phyloP scores from a whole-genome alignment of 2,797 vertebrate species.

The Mareca penelope region DNA sequence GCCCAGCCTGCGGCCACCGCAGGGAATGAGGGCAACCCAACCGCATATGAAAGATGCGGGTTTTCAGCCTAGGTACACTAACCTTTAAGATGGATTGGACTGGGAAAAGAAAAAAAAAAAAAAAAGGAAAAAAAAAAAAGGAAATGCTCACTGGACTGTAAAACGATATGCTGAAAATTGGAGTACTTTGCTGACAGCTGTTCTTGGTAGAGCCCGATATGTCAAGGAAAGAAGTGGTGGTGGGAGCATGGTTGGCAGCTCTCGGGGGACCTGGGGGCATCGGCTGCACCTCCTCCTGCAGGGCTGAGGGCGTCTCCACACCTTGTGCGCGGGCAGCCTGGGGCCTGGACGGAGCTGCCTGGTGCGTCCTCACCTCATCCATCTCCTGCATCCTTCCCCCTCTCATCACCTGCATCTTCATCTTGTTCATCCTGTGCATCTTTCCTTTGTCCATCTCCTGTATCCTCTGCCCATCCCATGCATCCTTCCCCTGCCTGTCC shows the following conservation, averaged over 20 bases:
- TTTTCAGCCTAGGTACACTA: constrained; percentile 32
- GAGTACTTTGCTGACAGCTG: constrained; percentile 7
- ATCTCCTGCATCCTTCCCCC: background rate
- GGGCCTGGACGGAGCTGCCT: background rate
- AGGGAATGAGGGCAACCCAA: background rate
- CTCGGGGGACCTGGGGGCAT: background rate
- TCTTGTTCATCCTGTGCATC: background rate
- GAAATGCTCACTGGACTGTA: constrained; percentile 2
- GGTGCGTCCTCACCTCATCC: background rate
- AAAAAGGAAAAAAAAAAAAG: background rate
- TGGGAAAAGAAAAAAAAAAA: background rate
- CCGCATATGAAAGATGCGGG: background rate
- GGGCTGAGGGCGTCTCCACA: background rate
- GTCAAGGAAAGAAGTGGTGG: background rate
- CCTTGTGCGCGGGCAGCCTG: rapidly evolving
- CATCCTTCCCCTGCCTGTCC: no score
- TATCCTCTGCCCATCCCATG: background rate
- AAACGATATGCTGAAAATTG: constrained; percentile 16
- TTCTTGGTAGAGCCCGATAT: background rate
- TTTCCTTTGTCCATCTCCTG: background rate
- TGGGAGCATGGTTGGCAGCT: background rate
- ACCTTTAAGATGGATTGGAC: constrained; percentile 2
- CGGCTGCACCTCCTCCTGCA: background rate
- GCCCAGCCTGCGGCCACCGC: rapidly evolving
- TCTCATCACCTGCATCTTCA: background rate